Base-by-base conservation (phyloP, 2,888 invertebrate genomes). In the Tetragonula carbonaria region DNA sequence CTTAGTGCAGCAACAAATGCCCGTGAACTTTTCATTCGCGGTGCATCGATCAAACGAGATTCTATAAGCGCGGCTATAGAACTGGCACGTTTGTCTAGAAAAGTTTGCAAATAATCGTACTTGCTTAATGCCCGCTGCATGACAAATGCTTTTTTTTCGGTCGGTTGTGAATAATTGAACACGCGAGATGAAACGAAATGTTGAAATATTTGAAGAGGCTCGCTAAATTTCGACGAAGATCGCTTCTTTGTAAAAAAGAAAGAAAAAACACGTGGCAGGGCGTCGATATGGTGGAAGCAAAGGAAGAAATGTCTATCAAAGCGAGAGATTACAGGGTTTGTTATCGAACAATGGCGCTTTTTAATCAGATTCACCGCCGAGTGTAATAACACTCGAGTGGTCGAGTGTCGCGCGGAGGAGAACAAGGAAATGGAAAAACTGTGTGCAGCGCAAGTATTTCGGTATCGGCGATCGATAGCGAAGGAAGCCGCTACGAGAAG, bases 11-110 rank as follows among this genome's bases (percentile, higher is more conserved):
- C 38, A 2, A 53, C 51, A 74, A 75, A 55, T 80, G 88, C 86
- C 85, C 86, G 88, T 88, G 88, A 88, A 88, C 88, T 88, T 85
- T 88, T 83, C 71, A 80, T 85, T 74, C 73, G 73, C 71, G 67
- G 50, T 76, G 50, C 72, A 83, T 88, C 85, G 88, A 88, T 86
- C 73, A 75, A 66, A 71, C 63, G 59, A 57, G 66, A 79, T 53
- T 73, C 28, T 57, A 76, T 71, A 71, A 28, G 55, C 73, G 18
- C 33, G 62, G 8, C 62, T 66, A 63, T 78, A 62, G 71, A 73
- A 79, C 78, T 84, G 53, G 18, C 67, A 67, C 59, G 28, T 11
- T 57, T 74, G 74, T 51, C 53, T 73, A 68, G 65, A 76, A 80
- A 87, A 78, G 33, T 78, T 67, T 74, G 70, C 79, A 55, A 53